Percentiles rank a stretch among this genome's conserved stretches.
Conservation (phyloP, 2,797 vertebrate species). For the Arctocebus calabarensis region DNA sequence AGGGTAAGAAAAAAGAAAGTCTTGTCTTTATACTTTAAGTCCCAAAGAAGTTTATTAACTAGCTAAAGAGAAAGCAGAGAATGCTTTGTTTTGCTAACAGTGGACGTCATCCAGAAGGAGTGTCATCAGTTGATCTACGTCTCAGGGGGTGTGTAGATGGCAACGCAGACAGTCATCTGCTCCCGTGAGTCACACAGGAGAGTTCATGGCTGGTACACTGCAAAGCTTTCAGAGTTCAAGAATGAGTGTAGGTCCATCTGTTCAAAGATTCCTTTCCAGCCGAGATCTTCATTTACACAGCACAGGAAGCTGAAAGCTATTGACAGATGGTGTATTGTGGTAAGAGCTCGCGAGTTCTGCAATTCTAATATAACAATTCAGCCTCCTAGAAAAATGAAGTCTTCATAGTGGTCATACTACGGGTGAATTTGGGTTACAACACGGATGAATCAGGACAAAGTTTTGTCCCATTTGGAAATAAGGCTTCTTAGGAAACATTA, state of each 20-base stretch:
- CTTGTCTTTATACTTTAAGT: neutral
- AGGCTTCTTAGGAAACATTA: conserved; percentile 17
- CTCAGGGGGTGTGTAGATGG: conserved; percentile 10
- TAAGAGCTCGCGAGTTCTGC: conserved; percentile 38
- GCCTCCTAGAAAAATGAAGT: conserved; percentile 31
- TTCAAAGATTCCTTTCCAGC: conserved; percentile 79
- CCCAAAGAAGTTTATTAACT: neutral
- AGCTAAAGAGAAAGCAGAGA: neutral
- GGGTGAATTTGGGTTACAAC: neutral
- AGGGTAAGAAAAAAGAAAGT: neutral
- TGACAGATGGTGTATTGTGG: conserved; percentile 73
- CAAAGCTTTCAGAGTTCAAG: conserved; percentile 75
- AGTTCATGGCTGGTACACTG: conserved; percentile 56
- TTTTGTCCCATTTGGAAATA: conserved; percentile 11
- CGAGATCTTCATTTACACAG: conserved; percentile 35
- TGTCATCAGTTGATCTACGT: neutral
- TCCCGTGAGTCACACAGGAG: conserved; percentile 40
- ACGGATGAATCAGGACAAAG: neutral
- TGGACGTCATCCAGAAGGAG: conserved; percentile 15
- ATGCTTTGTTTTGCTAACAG: conserved; percentile 41
- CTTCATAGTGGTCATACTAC: neutral
- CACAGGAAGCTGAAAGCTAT: conserved; percentile 56
- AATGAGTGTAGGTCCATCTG: conserved; percentile 71
- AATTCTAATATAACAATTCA: conserved; percentile 41
- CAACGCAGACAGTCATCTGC: conserved; percentile 44